phyloP scores from a whole-genome alignment of 2,797 vertebrate genomes.

The Selene dorsalis region DNA sequence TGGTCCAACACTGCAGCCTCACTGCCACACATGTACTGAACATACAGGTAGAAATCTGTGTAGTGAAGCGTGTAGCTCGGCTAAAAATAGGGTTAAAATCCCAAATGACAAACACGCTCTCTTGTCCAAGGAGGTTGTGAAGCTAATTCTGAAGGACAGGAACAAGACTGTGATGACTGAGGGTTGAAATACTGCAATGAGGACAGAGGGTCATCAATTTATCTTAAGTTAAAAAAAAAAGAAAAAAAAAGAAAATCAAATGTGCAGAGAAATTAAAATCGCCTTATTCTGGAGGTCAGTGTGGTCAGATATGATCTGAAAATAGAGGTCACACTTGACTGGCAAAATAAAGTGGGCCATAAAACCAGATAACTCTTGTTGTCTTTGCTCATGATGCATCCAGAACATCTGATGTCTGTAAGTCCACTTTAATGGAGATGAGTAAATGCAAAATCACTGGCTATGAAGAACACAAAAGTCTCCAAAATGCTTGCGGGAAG shows the following conservation, averaged over 20 bases:
- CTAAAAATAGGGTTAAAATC: neutral
- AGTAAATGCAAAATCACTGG: too few species aligned
- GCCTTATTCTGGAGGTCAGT: neutral
- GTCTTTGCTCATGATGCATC: neutral
- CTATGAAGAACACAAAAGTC: neutral
- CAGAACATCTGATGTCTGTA: neutral
- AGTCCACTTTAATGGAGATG: neutral
- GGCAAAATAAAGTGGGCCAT: neutral
- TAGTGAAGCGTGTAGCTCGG: neutral
- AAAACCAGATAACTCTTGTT: neutral
- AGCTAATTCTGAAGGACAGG: neutral
- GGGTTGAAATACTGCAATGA: neutral
- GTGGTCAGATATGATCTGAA: neutral
- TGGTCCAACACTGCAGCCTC: constrained; percentile 82
- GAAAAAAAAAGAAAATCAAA: neutral
- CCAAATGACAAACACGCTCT: neutral
- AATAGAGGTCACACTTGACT: too few species aligned
- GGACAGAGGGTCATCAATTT: neutral
- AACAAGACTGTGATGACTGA: neutral
- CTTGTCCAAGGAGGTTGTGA: neutral
- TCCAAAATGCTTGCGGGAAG: neutral
- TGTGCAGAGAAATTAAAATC: neutral
- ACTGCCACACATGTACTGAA: constrained; percentile 83
- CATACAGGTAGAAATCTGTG: constrained; percentile 86
- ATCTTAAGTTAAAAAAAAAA: neutral